These are phyloP conservation scores for Athetis lepigone DNA, from an alignment of 2,888 invertebrate species.

Conservation along the genomic window DNA sequence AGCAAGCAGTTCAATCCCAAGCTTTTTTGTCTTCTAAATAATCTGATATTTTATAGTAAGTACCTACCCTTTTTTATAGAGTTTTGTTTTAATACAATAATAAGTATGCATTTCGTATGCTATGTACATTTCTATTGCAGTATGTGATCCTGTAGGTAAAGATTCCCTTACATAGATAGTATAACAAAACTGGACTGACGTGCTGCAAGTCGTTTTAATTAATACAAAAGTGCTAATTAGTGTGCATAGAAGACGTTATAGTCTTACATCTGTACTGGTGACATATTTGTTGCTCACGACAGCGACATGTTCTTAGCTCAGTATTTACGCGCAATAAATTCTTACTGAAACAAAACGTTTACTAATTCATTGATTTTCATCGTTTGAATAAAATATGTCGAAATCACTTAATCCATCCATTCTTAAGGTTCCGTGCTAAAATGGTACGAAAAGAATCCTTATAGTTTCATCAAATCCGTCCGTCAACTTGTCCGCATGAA, in stretches of 20 bases:
- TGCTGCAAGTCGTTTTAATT: conserved; percentile 28
- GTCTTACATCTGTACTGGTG: conserved; percentile 6
- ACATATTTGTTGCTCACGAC: conserved; percentile 9
- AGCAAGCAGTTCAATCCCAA: too few species aligned
- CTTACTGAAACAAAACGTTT: conserved; percentile 32
- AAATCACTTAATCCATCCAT: conserved; percentile 30
- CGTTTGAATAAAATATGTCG: conserved; percentile 31
- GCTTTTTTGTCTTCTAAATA: too few species aligned
- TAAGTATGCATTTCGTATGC: not conserved
- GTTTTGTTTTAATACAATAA: too few species aligned
- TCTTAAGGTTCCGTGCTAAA: too few species aligned
- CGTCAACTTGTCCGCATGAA: too few species aligned
- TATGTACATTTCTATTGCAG: conserved; percentile 18
- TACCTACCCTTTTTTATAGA: too few species aligned
- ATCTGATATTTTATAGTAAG: too few species aligned
- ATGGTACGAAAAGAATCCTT: too few species aligned
- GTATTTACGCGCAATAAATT: conserved; percentile 30
- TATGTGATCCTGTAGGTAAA: conserved; percentile 36
- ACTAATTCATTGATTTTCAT: conserved; percentile 34
- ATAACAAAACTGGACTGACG: conserved; percentile 16
- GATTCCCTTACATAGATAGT: conserved; percentile 26
- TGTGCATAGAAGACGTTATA: conserved; percentile 6
- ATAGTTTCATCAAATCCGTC: too few species aligned
- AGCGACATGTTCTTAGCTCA: not conserved
- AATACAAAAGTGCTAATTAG: conserved; percentile 39